A percentile compares a stretch with the other conserved stretches of the same genome.
phyloP scores from a whole-genome alignment of 2,797 vertebrate genomes.

The Myiotriccus ornatus region DNA sequence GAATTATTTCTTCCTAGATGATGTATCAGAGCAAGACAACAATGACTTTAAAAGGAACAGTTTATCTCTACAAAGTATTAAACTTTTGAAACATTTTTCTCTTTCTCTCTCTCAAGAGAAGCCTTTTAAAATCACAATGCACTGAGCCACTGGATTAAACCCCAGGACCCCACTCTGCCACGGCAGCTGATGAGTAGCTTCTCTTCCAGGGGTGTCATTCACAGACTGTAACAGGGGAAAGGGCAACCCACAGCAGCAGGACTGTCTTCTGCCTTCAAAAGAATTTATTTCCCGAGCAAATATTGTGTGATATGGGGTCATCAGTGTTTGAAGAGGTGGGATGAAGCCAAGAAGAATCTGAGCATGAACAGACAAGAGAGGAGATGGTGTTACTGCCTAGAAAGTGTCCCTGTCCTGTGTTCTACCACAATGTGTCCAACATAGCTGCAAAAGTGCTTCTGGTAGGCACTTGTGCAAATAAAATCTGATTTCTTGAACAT shows the following conservation, averaged over 20 bases:
- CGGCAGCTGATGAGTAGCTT: neutral
- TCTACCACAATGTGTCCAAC: neutral
- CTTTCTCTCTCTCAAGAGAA: neutral
- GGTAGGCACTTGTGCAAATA: neutral
- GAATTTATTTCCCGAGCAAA: conserved; percentile 30
- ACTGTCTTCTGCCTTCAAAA: neutral
- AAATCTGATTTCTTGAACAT: neutral
- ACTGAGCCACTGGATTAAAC: conserved; percentile 16
- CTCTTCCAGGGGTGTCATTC: neutral
- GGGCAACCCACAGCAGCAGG: conserved; percentile 7
- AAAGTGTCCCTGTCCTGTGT: neutral
- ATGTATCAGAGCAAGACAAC: conserved; percentile 27
- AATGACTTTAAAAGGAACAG: conserved; percentile 52
- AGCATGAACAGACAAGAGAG: neutral
- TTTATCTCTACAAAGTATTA: conserved; percentile 61
- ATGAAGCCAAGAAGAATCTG: neutral
- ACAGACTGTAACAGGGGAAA: neutral
- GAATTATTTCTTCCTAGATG: conserved; percentile 29
- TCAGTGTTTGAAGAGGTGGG: neutral
- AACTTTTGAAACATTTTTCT: conserved; percentile 8
- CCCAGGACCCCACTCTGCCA: neutral
- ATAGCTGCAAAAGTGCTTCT: neutral
- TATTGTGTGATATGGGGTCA: neutral
- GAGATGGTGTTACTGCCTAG: neutral
- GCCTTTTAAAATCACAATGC: conserved; percentile 27